Evolutionary conservation across 2,888 invertebrate species (phyloP).

Genomic region (Meghimatium bilineatum): DNA sequence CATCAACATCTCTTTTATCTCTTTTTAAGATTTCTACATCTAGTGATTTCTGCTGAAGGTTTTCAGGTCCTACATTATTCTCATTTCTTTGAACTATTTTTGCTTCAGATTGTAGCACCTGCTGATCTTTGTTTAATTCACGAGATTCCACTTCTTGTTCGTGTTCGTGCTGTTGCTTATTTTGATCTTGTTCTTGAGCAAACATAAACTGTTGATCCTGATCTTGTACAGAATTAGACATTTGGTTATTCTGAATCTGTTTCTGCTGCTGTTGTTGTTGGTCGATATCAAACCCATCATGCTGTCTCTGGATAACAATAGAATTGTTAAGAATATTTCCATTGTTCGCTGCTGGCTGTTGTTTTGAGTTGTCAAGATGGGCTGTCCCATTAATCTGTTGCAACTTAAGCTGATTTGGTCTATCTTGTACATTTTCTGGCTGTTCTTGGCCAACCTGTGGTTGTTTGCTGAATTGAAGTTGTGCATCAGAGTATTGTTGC

Average conservation of each 20-base stretch:
- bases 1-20: neutral
- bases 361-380: neutral
- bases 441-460: constrained; percentile 11
- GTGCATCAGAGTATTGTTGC: constrained; percentile 18
- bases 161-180: neutral
- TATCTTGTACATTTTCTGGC: constrained; percentile 3
- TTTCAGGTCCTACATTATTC: no score
- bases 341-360: neutral
- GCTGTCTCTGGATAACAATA: neutral
- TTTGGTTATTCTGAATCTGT: neutral
- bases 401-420: neutral
- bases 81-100: neutral
- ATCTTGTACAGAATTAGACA: neutral
- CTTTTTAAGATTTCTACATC: neutral
- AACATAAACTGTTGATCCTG: neutral
- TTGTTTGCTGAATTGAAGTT: constrained; percentile 5
- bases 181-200: neutral
- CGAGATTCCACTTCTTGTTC: neutral
- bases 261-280: neutral
- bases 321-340: no score
- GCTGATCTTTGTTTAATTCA: constrained; percentile 15
- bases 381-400: neutral
- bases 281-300: neutral
- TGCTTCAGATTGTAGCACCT: neutral
- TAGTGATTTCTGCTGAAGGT: constrained; percentile 1